Conservation (phyloP, 2,113 vertebrate genomes). For the Carlito syrichta region DNA sequence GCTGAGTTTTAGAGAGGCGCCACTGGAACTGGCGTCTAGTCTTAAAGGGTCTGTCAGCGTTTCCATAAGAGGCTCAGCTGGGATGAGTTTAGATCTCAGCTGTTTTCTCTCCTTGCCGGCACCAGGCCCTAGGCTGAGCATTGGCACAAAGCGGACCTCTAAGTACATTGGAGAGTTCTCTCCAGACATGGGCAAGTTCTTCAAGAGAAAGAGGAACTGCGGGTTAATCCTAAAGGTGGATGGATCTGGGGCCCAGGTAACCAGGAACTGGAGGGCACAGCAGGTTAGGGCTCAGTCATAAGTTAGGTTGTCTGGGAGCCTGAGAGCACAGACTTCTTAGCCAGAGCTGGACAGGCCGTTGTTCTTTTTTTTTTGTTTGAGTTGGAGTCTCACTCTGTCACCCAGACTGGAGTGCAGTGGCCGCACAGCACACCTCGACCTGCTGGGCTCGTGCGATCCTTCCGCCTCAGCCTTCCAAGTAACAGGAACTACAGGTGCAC, state of each 20-base stretch:
- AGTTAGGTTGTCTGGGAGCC: not conserved
- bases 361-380: too few relatives aligned
- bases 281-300: not conserved
- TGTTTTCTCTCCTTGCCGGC: slow-evolving; percentile 68
- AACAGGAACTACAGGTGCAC: too few relatives aligned
- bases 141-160: not conserved
- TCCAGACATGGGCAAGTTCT: not conserved
- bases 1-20: slow-evolving; percentile 69
- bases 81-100: slow-evolving; percentile 65
- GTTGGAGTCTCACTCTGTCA: too few relatives aligned
- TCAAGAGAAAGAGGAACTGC: not conserved
- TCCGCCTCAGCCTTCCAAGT: too few relatives aligned
- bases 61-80: slow-evolving; percentile 67
- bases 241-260: not conserved
- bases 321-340: not conserved
- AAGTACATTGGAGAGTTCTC: not conserved
- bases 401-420: too few relatives aligned
- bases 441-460: too few relatives aligned
- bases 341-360: not conserved
- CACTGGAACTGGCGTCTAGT: not conserved
- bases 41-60: slow-evolving; percentile 70
- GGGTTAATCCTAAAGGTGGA: not conserved
- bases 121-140: slow-evolving; percentile 40
- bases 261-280: not conserved
- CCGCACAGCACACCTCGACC: too few relatives aligned